Evolutionary conservation across 2,888 invertebrate species (phyloP), one percentile per base, ranked within the genome.

Genomic region (Pristionchus arcanus): DNA sequence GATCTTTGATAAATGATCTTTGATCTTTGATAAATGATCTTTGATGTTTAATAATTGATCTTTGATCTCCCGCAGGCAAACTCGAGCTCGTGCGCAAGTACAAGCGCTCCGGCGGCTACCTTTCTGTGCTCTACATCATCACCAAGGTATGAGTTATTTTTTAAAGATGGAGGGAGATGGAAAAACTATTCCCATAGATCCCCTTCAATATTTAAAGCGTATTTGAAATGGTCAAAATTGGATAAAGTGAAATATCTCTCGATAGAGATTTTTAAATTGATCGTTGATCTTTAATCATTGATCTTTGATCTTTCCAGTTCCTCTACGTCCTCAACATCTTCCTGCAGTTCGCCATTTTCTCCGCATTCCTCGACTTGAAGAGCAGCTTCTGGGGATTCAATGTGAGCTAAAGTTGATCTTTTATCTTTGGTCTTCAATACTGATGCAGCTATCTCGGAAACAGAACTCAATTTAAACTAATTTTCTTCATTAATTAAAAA

Each of bases 241-340:
- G 42, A 42, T 42, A 9, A 42, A 42, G 42, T 42, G 9, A 42
- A 42, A 42, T 42, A n/a, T n/a, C n/a, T 53, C 53, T 11, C n/a
- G 21, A 21, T 7, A 66, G 28, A 28, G 5, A 66, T n/a, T 66
- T 9, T 28, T 3, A n/a, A 55, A 55, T 55, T 66, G 9, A 21
- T 66, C n/a, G 2, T n/a, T 66, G 66, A 66, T 63, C n/a, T 63
- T 15, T 63, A 63, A 71, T 16, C 34, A 34, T 4, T 15, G 34
- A 34, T 19, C 28, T 28, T 2, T 28, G 16, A 68, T 34, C 31
- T 25, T 49, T 89, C 2, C 87, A 91, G 86, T 28, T 93, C 9
- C 90, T 94, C 55, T 94, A 93, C 90, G 83, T 92, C 19, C 63
- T 91, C 53, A 94, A 94, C 91, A 91, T 94, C 37, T 87, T 93